A percentile compares a stretch with the other conserved stretches of the same genome.
Evolutionary conservation across 2,888 invertebrate genomes (phyloP).

Genomic region (Dryomyza anilis): DNA sequence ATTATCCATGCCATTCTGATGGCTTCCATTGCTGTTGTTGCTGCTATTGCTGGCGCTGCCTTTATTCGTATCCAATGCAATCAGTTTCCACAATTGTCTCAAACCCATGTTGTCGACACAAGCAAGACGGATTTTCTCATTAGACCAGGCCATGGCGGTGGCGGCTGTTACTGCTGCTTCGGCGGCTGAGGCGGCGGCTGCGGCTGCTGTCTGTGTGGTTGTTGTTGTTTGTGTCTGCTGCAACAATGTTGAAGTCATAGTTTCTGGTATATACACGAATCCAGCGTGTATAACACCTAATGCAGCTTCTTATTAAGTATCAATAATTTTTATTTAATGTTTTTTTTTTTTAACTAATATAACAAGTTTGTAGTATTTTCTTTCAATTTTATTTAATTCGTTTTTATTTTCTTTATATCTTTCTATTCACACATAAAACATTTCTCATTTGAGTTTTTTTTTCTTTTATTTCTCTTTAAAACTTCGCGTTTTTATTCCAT

Average conservation of each 20-base stretch:
- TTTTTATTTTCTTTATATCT: constrained; percentile 3
- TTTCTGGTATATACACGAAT: too few species aligned
- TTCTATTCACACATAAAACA: constrained; percentile 14
- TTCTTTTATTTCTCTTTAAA: constrained; percentile 1
- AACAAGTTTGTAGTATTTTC: constrained; percentile 9
- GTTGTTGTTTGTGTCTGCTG: constrained; percentile 40
- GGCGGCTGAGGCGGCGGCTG: constrained; percentile 32
- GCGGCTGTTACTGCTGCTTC: constrained; percentile 36
- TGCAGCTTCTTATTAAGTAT: too few species aligned
- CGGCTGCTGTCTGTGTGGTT: constrained; percentile 31
- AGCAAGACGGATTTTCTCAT: constrained; percentile 59
- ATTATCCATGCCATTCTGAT: constrained; percentile 14
- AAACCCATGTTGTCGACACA: constrained; percentile 60
- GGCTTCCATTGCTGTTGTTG: constrained; percentile 31
- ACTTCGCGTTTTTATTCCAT: neutral
- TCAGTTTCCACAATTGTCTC: constrained; percentile 59
- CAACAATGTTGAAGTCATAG: constrained; percentile 61
- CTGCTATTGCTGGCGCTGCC: constrained; percentile 32
- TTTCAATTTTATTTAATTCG: neutral
- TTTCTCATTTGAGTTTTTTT: constrained; percentile 13
- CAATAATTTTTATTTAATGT: too few species aligned
- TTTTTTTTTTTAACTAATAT: too few species aligned
- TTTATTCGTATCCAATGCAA: constrained; percentile 54
- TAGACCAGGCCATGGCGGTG: constrained; percentile 58
- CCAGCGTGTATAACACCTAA: too few species aligned